These are phyloP conservation scores for Ornithoptera priamus DNA, from an alignment of 2,888 invertebrate species.

Conservation along the genomic window DNA sequence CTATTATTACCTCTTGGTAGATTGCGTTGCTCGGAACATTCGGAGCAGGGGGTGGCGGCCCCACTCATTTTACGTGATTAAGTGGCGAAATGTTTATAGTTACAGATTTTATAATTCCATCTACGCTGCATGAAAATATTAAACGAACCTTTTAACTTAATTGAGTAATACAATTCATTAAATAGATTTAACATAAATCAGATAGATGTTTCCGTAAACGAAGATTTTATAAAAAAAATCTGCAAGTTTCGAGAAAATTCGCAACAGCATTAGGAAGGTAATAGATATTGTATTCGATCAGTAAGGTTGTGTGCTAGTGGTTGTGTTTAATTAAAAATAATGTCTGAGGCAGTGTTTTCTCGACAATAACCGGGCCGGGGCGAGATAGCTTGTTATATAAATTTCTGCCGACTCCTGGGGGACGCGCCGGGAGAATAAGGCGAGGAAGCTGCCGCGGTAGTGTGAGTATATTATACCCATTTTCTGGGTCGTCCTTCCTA, in stretches of 20 bases:
- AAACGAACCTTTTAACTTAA: constrained; percentile 35
- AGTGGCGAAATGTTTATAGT: constrained; percentile 70
- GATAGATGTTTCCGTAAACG: neutral
- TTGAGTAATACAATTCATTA: constrained; percentile 32
- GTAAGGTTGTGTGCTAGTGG: constrained; percentile 57
- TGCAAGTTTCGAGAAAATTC: neutral
- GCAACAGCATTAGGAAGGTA: neutral
- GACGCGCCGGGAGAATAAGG: constrained; percentile 72
- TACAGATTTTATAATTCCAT: constrained; percentile 53
- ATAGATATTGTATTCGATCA: constrained; percentile 42
- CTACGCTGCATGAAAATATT: constrained; percentile 36
- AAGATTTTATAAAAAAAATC: neutral
- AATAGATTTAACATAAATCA: constrained; percentile 1
- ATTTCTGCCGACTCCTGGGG: constrained; percentile 77
- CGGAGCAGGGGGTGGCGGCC: constrained; percentile 47
- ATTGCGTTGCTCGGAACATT: constrained; percentile 55
- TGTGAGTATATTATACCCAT: constrained; percentile 80
- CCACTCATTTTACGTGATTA: constrained; percentile 69
- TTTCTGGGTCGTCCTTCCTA: constrained; percentile 81
- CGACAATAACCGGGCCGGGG: constrained; percentile 75
- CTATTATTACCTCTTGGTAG: constrained; percentile 48
- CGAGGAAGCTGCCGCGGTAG: constrained; percentile 70
- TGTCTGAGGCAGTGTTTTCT: constrained; percentile 71
- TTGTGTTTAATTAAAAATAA: constrained; percentile 78
- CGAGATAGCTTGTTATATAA: constrained; percentile 80